Evolutionary conservation across 53 echinoderm and acorn worm species (phyloP).

Genomic region (Paracentrotus lividus): DNA sequence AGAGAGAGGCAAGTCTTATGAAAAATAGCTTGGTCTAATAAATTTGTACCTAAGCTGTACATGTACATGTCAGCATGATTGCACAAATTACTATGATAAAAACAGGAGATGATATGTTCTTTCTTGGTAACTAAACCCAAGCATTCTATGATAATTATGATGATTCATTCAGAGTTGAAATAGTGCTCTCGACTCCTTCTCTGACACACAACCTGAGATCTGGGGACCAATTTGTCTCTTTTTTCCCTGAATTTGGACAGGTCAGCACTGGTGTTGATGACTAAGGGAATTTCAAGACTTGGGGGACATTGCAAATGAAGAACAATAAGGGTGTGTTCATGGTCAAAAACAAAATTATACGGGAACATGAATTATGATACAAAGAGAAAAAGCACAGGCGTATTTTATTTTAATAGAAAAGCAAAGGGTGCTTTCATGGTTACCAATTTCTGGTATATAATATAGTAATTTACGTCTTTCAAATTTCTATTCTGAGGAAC

Average conservation of each 20-base stretch:
- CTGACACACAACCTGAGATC: not conserved
- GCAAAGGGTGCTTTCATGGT: no score
- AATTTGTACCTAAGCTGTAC: no score
- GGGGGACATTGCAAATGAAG: not conserved
- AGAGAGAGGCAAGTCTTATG: no score
- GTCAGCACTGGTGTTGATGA: not conserved
- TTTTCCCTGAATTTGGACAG: not conserved
- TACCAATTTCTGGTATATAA: no score
- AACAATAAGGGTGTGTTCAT: no score
- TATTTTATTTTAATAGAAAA: no score
- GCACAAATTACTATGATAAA: not conserved
- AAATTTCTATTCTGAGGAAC: no score
- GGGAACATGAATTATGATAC: no score
- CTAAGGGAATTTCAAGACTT: not conserved
- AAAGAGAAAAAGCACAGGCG: no score
- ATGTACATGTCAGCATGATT: not conserved
- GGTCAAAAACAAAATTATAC: no score
- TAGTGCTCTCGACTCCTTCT: not conserved
- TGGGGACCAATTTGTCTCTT: not conserved
- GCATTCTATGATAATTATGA: conserved; percentile 45
- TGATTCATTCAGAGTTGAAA: not conserved
- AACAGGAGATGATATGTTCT: not conserved
- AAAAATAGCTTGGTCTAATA: no score
- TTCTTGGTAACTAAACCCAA: not conserved
- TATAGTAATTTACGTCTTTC: no score